A percentile compares a stretch with the other conserved stretches of the same genome.
phyloP scores from a whole-genome alignment of 2,113 vertebrate genomes.

The Cavia porcellus region DNA sequence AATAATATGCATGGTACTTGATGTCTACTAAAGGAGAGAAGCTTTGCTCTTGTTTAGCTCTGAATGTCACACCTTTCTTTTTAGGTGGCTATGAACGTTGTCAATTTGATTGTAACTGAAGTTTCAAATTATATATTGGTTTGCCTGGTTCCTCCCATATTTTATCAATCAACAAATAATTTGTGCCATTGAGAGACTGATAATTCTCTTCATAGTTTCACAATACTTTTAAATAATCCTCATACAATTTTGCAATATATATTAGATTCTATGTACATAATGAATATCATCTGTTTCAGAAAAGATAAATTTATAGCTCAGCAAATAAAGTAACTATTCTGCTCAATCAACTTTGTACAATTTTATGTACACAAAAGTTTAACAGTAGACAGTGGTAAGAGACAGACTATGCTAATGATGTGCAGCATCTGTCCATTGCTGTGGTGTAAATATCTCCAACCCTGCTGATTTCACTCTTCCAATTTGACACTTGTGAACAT shows the following conservation, averaged over 20 bases:
- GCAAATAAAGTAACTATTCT: neutral
- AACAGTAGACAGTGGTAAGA: neutral
- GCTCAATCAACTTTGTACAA: neutral
- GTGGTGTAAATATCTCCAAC: neutral
- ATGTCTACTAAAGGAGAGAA: neutral
- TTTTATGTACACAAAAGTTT: neutral
- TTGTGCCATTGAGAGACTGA: neutral
- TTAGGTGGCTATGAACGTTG: neutral
- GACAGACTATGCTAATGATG: neutral
- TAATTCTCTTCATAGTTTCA: conserved; percentile 11
- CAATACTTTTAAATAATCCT: neutral
- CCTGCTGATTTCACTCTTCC: neutral
- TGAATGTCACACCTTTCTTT: neutral
- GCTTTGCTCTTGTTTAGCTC: neutral
- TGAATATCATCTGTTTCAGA: neutral
- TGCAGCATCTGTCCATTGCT: neutral
- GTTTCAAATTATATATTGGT: neutral
- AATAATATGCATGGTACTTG: neutral
- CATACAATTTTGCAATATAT: neutral
- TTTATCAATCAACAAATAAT: neutral
- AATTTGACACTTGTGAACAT: neutral
- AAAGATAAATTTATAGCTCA: neutral
- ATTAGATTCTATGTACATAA: neutral
- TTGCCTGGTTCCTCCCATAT: neutral
- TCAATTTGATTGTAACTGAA: neutral